Percentiles rank a stretch among this genome's conserved stretches.
Evolutionary conservation across 2,113 vertebrate species (phyloP).

Genomic region (Hippopotamus amphibius): DNA sequence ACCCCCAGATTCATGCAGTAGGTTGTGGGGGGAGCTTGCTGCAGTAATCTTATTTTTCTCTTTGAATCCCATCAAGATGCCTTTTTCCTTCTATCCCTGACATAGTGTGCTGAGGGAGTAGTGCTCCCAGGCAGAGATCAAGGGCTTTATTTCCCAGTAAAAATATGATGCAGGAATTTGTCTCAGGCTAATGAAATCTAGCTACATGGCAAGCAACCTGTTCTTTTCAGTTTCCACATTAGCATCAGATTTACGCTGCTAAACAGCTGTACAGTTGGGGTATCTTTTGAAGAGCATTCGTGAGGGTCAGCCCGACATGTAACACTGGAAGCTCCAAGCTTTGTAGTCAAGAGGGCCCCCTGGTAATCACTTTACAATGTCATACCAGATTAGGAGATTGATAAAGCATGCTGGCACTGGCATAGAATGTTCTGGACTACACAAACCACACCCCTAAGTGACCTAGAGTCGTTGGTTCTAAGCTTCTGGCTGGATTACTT

Average conservation of each 20-base stretch:
- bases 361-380: neutral
- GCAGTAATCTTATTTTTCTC: neutral
- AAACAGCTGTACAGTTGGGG: constrained; percentile 12
- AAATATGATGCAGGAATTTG: constrained; percentile 47
- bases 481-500: neutral
- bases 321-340: neutral
- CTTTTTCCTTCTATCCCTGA: constrained; percentile 14
- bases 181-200: constrained; percentile 63
- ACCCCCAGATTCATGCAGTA: neutral
- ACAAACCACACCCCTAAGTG: neutral
- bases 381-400: neutral
- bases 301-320: constrained; percentile 18
- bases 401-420: neutral
- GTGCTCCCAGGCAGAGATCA: constrained; percentile 17
- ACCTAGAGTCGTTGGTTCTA: neutral
- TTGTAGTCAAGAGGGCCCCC: neutral
- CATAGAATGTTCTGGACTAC: neutral
- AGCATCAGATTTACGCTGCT: constrained; percentile 47
- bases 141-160: constrained; percentile 65
- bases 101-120: neutral
- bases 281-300: constrained; percentile 38
- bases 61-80: constrained; percentile 7
- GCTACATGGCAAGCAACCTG: constrained; percentile 26
- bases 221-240: constrained; percentile 58
- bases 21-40: neutral